A percentile compares a stretch with the other conserved stretches of the same genome.
These are phyloP conservation scores for Sceloporus tristichus DNA, from an alignment of 2,113 vertebrate species.

Conservation along the genomic window DNA sequence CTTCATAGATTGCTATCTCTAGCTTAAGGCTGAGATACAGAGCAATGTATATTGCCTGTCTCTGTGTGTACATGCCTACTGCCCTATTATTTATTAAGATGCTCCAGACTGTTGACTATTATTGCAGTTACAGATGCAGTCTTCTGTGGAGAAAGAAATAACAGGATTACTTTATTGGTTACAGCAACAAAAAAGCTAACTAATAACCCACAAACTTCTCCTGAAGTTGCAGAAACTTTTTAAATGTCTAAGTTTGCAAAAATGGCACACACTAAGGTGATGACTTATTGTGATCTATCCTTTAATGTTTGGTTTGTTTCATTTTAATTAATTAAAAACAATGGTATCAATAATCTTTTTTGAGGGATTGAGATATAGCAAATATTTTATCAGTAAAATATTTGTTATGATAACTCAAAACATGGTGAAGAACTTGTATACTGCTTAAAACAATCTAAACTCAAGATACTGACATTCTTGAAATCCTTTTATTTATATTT, in stretches of 20 bases:
- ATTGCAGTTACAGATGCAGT: background rate
- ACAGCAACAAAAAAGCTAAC: background rate
- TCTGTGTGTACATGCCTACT: background rate
- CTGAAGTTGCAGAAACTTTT: no score
- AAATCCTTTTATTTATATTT: slow-evolving; percentile 12
- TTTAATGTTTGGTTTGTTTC: no score
- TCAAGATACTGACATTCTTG: slow-evolving; percentile 34
- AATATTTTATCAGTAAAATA: no score
- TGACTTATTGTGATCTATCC: no score
- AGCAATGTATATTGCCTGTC: background rate
- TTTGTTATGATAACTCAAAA: no score
- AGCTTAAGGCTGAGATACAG: background rate
- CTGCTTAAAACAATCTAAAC: background rate
- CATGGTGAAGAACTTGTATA: background rate
- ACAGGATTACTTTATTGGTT: background rate
- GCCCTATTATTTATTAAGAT: background rate
- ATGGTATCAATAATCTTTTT: no score
- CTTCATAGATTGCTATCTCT: background rate
- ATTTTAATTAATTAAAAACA: no score
- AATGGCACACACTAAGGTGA: no score
- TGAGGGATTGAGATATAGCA: no score
- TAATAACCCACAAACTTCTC: background rate
- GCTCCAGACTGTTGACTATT: background rate
- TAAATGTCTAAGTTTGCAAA: no score
- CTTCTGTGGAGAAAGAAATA: background rate